phyloP scores from a whole-genome alignment of 1,140 invertebrate species.

The Drosophila sp. region DNA sequence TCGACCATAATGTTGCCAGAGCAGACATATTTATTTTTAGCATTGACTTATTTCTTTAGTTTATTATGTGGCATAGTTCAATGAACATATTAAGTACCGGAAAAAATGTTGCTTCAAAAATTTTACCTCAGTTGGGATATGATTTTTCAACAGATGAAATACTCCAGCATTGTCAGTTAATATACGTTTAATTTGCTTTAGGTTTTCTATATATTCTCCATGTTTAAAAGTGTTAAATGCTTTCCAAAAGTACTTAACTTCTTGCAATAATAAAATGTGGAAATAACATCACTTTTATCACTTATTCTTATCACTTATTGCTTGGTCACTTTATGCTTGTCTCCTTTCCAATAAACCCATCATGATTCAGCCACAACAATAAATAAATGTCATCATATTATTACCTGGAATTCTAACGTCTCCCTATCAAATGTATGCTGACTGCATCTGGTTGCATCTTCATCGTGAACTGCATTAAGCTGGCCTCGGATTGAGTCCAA shows the following conservation, averaged over 20 bases:
- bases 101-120: not conserved
- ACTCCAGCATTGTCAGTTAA: not conserved
- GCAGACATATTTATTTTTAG: constrained; percentile 31
- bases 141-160: too few relatives aligned
- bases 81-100: constrained; percentile 3
- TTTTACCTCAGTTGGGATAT: not conserved
- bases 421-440: constrained; percentile 6
- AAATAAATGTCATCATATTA: constrained; percentile 30
- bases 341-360: constrained; percentile 14
- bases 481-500: constrained; percentile 32
- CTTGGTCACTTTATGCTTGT: not conserved
- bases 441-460: constrained; percentile 33
- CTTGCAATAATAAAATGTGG: not conserved
- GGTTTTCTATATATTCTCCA: too few relatives aligned
- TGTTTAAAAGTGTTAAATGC: too few relatives aligned
- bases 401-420: constrained; percentile 15
- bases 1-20: constrained; percentile 1
- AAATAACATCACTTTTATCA: not conserved
- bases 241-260: too few relatives aligned
- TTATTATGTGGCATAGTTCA: constrained; percentile 8
- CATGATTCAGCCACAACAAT: constrained; percentile 14
- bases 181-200: too few relatives aligned
- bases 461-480: constrained; percentile 31
- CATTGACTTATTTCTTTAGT: constrained; percentile 16
- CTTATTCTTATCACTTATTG: too few relatives aligned